These are phyloP conservation scores for Penaeus chinensis DNA, from an alignment of 1,140 invertebrate species.

Conservation along the genomic window DNA sequence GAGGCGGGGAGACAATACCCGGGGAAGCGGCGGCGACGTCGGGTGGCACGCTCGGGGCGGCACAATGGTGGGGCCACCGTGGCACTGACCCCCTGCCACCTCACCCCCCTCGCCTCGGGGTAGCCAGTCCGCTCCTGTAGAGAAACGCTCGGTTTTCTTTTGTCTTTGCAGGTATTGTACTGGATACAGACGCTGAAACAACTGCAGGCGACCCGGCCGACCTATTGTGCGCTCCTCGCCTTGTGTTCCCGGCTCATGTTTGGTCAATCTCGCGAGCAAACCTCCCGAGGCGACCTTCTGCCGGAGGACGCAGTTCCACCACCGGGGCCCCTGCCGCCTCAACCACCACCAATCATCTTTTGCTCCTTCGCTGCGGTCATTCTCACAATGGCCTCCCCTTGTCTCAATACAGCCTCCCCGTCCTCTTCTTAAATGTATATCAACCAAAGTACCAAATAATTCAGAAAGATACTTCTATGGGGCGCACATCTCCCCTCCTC, in stretches of 20 bases:
- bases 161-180: slow-evolving; percentile 44
- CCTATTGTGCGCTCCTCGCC: slow-evolving; percentile 23
- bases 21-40: slow-evolving; percentile 2
- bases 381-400: too few relatives aligned
- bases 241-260: slow-evolving; percentile 19
- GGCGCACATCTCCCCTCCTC: too few relatives aligned
- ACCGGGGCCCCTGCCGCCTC: too few relatives aligned
- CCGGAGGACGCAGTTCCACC: too few relatives aligned
- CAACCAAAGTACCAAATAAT: too few relatives aligned
- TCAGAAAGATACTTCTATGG: too few relatives aligned
- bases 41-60: slow-evolving; percentile 15
- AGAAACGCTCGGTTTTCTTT: slow-evolving; percentile 42
- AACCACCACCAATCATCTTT: too few relatives aligned
- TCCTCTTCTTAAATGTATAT: too few relatives aligned
- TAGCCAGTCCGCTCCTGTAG: slow-evolving; percentile 21
- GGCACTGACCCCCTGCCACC: slow-evolving; percentile 4
- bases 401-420: too few relatives aligned
- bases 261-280: slow-evolving; percentile 46
- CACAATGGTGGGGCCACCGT: slow-evolving; percentile 16
- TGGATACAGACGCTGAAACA: slow-evolving; percentile 34
- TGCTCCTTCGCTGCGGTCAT: too few relatives aligned
- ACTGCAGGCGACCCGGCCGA: slow-evolving; percentile 32
- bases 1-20: slow-evolving; percentile 13
- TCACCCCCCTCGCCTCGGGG: not conserved
- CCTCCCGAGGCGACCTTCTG: not conserved